These are phyloP conservation scores for Ptilorrhoa leucosticta DNA, from an alignment of 2,113 vertebrate species.

Conservation along the genomic window DNA sequence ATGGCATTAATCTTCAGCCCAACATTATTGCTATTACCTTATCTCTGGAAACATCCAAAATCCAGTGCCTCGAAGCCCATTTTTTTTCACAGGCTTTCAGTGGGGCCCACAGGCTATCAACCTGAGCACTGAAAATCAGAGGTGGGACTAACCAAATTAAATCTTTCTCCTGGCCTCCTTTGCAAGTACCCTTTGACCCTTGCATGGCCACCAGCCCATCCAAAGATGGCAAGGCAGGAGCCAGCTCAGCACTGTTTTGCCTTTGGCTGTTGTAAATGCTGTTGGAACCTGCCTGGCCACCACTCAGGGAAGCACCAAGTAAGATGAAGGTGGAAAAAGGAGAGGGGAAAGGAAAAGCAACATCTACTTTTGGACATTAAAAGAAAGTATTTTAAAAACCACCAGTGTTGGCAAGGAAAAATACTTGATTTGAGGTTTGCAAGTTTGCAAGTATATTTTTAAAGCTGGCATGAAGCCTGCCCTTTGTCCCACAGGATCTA, in stretches of 20 bases:
- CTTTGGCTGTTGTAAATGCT: background rate
- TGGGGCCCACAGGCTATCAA: background rate
- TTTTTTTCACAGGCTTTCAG: background rate
- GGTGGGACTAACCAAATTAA: background rate
- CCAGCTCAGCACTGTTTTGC: background rate
- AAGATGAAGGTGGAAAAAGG: background rate
- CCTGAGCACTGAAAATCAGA: background rate
- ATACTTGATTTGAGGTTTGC: background rate
- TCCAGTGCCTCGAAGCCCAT: background rate
- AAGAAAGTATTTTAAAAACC: background rate
- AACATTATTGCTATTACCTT: background rate
- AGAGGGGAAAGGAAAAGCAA: background rate
- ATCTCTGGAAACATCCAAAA: background rate
- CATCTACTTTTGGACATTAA: background rate
- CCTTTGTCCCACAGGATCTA: background rate
- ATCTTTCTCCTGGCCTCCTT: background rate
- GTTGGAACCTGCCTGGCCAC: accelerated
- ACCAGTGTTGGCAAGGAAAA: background rate
- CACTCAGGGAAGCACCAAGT: background rate
- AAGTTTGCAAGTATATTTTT: background rate
- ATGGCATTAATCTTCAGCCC: background rate
- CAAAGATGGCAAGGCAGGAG: background rate
- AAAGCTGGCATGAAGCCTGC: background rate
- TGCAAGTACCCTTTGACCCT: background rate
- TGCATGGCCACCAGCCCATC: background rate